phyloP scores from a whole-genome alignment of 2,888 invertebrate species.

The Drepanosiphum platanoidis region DNA sequence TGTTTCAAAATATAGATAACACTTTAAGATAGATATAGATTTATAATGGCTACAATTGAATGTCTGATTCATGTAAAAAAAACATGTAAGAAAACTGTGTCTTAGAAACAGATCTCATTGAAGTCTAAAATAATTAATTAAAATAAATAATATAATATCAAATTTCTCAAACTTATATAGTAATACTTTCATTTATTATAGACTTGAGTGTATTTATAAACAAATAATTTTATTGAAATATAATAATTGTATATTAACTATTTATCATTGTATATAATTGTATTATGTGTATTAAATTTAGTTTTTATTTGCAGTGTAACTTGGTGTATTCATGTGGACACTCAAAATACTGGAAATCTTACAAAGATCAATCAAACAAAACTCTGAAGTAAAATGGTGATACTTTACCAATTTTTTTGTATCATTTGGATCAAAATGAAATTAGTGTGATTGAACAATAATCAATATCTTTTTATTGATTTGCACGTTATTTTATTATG shows the following conservation, averaged over 20 bases:
- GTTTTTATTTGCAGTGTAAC: conserved; percentile 35
- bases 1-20: too few species aligned
- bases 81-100: too few species aligned
- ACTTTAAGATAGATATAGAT: too few species aligned
- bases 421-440: conserved; percentile 51
- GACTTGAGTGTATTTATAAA: too few species aligned
- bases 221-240: not conserved
- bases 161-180: too few species aligned
- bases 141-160: not conserved
- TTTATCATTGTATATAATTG: not conserved
- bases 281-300: not conserved
- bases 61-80: too few species aligned
- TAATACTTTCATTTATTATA: too few species aligned
- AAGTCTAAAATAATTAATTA: too few species aligned
- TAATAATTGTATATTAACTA: not conserved
- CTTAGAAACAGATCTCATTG: too few species aligned
- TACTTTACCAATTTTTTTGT: conserved; percentile 8
- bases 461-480: conserved; percentile 53
- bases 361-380: conserved; percentile 45
- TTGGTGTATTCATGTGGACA: conserved; percentile 36
- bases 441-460: conserved; percentile 59
- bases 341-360: conserved; percentile 34
- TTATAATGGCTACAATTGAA: too few species aligned
- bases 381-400: conserved; percentile 37
- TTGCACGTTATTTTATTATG: conserved; percentile 51